Evolutionary conservation across 2,113 vertebrate genomes (phyloP).

Genomic region (Camelus bactrianus): DNA sequence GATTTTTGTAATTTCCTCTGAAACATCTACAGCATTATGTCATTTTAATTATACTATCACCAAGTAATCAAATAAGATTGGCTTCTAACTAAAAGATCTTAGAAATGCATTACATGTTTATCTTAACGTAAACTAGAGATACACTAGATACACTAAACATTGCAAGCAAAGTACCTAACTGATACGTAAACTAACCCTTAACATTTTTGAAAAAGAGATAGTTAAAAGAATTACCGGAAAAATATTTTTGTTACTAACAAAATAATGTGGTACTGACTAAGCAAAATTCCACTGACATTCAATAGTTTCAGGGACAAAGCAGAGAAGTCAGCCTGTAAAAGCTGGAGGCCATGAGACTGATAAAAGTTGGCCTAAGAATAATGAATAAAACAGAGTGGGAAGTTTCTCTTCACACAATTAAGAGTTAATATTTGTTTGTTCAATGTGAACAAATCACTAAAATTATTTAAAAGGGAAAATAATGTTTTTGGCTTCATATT

Average conservation of each 20-base stretch:
- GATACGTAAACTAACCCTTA: constrained; percentile 3
- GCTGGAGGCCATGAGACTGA: background rate
- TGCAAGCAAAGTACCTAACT: constrained; percentile 66
- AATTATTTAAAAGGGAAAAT: constrained; percentile 35
- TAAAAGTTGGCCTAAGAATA: constrained; percentile 3
- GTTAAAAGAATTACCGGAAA: background rate
- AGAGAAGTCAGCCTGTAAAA: constrained; percentile 21
- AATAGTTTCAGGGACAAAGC: background rate
- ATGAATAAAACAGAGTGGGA: background rate
- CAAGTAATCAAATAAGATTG: constrained; percentile 70
- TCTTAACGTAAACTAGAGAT: constrained; percentile 55
- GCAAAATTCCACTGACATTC: background rate
- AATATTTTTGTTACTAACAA: constrained; percentile 13
- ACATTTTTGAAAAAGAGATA: constrained; percentile 11
- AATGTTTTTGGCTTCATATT: background rate
- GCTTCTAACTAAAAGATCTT: constrained; percentile 50
- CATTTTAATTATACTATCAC: constrained; percentile 50
- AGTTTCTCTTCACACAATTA: background rate
- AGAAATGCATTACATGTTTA: background rate
- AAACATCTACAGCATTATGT: constrained; percentile 38
- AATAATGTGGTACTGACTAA: background rate
- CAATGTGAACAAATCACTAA: constrained; percentile 9
- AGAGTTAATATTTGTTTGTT: constrained; percentile 48
- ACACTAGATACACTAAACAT: constrained; percentile 46
- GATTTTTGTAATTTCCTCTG: constrained; percentile 58